Evolutionary conservation across 2,888 invertebrate species (phyloP).

Genomic region (Dysmachus trigonus): DNA sequence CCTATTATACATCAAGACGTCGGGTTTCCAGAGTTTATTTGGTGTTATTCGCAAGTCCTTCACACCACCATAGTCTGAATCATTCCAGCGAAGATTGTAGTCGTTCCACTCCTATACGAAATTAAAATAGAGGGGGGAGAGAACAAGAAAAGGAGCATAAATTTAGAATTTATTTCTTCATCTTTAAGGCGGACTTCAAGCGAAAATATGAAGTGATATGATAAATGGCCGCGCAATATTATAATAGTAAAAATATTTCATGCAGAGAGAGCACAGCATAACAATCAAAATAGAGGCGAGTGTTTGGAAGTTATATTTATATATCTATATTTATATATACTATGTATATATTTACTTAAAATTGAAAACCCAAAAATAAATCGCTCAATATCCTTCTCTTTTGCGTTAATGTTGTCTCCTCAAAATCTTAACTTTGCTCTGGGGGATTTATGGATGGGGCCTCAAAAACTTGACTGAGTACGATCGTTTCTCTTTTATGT

Average conservation of each 20-base stretch:
- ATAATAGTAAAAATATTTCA: not conserved
- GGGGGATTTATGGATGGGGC: not conserved
- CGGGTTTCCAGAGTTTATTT: conserved; percentile 97
- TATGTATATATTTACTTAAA: not conserved
- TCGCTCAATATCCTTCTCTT: not conserved
- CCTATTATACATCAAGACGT: conserved; percentile 99
- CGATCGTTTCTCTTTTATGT: not conserved
- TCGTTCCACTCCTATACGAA: conserved; percentile 94
- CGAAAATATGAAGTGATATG: conserved; percentile 25
- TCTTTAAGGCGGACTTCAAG: not conserved
- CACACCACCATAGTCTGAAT: conserved; percentile 92
- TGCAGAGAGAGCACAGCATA: conserved; percentile 29
- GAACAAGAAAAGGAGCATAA: conserved; percentile 51
- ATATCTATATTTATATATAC: not conserved
- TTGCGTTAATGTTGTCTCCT: conserved; percentile 25
- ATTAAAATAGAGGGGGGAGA: conserved; percentile 19
- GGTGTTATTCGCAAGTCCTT: conserved; percentile 95
- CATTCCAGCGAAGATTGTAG: conserved; percentile 97
- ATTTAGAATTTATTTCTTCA: conserved; percentile 15
- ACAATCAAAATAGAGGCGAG: not conserved
- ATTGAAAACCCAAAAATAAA: not conserved
- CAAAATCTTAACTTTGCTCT: not conserved
- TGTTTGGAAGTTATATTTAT: not conserved
- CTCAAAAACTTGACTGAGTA: not conserved
- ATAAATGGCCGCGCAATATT: conserved; percentile 1